Base-by-base conservation (phyloP, 2,888 invertebrate genomes). In the Venusia cambrica region DNA sequence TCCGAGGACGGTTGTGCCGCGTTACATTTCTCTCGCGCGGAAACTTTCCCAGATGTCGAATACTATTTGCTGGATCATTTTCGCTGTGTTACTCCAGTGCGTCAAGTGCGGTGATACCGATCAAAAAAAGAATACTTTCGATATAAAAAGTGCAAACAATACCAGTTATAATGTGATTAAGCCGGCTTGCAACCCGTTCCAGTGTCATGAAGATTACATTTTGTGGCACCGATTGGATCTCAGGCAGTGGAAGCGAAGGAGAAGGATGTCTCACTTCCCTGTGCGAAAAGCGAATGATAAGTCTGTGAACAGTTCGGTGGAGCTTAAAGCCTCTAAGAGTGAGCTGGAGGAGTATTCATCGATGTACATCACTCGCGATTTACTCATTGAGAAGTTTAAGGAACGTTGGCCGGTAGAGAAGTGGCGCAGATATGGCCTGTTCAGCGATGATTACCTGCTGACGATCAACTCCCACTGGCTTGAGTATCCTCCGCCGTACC, bases 391-490 rank as follows among this genome's bases (percentile, higher is more conserved):
- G 2, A 67, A 51, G 30, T 88, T 88, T 31, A 75, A 76, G 39
- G 50, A 66, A 24, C 57, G 38, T 8, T 87, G 87, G 84, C 88
- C 87, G 2, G 63, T 85, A 22, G 56, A 75, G 2, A 51, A 69
- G 15, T 92, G 91, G 92, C 76, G 76, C 21, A 57, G 65, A 8
- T 67, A 79, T 38, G 90, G 90, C 1, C 70, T 88, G 39, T 91
- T 90, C 54, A 73, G 76, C 1, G 90, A 90, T 15, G 88, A 89
- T 14, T 90, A 89, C 54, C 59, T 91, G 39, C 48, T 73, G 12
- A 60, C 77, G 24, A 90, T 94, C 39, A 92, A 94, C 72, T 69
- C 80, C 0, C 92, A 93, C 65, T 94, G 94, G 94, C 67, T 94
- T 54, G 68, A 85, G 45, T 94, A 91, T 61, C 79, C 88, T 5